Evolutionary conservation across 2,888 invertebrate genomes (phyloP).

Genomic region (Volucella zonaria): DNA sequence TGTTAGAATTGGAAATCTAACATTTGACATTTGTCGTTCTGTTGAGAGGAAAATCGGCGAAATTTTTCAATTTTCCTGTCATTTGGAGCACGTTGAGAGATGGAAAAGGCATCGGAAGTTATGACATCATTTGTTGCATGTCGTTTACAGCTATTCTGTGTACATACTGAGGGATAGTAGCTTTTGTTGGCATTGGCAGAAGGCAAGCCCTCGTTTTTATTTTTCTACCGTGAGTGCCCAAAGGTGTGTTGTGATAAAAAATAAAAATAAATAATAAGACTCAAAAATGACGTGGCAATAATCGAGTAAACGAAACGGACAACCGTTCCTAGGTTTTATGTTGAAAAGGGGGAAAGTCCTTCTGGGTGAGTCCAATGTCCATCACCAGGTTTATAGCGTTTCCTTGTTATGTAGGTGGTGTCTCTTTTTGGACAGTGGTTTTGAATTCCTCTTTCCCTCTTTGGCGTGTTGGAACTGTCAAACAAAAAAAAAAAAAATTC

Average conservation of each 20-base stretch:
- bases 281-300: background rate
- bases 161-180: slow-evolving; percentile 6
- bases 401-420: slow-evolving; percentile 5
- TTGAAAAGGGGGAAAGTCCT: slow-evolving; percentile 7
- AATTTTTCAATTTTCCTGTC: slow-evolving; percentile 1
- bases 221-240: background rate
- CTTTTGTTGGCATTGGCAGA: slow-evolving; percentile 11
- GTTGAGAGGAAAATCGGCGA: slow-evolving; percentile 21
- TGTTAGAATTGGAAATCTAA: slow-evolving; percentile 35
- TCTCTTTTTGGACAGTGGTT: slow-evolving; percentile 1
- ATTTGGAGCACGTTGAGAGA: background rate
- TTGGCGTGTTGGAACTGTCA: slow-evolving; percentile 18
- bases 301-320: background rate
- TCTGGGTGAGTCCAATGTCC: slow-evolving; percentile 30
- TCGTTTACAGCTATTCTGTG: slow-evolving; percentile 8
- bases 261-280: background rate
- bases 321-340: slow-evolving; percentile 21
- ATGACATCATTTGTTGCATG: slow-evolving; percentile 71
- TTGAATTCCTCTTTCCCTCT: background rate
- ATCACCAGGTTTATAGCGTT: background rate
- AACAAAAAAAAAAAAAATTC: slow-evolving; percentile 3
- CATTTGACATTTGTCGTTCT: slow-evolving; percentile 39
- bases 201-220: background rate
- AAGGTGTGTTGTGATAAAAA: background rate
- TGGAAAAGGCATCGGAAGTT: slow-evolving; percentile 39